Evolutionary conservation across 2,113 vertebrate genomes (phyloP).

Genomic region (Bufo bufo): DNA sequence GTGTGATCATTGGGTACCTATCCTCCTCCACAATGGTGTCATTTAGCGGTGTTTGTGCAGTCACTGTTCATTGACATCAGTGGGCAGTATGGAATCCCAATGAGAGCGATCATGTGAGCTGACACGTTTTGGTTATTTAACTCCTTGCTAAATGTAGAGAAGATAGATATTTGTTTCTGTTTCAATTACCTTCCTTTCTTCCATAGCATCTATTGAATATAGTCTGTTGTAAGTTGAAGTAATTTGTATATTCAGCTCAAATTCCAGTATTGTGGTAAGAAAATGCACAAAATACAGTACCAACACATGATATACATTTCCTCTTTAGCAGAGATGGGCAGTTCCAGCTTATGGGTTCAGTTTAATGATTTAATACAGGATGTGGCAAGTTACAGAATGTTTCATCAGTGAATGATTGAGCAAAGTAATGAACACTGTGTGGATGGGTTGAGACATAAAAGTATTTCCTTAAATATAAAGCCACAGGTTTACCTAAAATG

Average conservation of each 20-base stretch:
- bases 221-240: background rate
- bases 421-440: background rate
- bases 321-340: background rate
- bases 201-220: background rate
- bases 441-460: constrained; percentile 16
- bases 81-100: background rate
- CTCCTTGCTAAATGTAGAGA: background rate
- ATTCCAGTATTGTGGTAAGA: background rate
- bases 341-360: background rate
- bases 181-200: background rate
- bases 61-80: background rate
- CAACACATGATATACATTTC: background rate
- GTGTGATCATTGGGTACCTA: background rate
- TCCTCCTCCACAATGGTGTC: no score
- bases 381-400: constrained; percentile 36
- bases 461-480: constrained; percentile 4
- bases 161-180: background rate
- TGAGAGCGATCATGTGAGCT: background rate
- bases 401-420: constrained; percentile 21
- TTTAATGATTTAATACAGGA: constrained; percentile 26
- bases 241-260: background rate
- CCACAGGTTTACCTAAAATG: background rate
- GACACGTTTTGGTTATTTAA: background rate
- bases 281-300: background rate
- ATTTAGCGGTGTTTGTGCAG: background rate